Evolutionary conservation across 1,140 invertebrate genomes (phyloP).

Genomic region (Asobara japonica): DNA sequence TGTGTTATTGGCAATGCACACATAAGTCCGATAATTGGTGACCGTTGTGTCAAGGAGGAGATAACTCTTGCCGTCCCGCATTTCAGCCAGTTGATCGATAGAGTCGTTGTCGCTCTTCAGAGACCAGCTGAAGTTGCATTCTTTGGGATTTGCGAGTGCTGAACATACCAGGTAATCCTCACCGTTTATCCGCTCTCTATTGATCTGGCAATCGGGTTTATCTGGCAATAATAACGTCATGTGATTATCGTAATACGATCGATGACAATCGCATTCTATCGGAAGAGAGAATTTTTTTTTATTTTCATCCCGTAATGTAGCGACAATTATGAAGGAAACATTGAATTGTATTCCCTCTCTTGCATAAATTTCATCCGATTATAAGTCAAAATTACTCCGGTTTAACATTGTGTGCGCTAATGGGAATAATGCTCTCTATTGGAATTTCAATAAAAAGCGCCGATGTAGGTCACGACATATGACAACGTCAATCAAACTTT

Average conservation of each 20-base stretch:
- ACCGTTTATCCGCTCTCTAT: slow-evolving; percentile 76
- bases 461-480: too few species aligned
- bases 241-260: not conserved
- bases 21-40: slow-evolving; percentile 80
- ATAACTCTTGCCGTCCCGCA: slow-evolving; percentile 71
- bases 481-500: too few species aligned
- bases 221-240: slow-evolving; percentile 67
- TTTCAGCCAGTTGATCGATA: slow-evolving; percentile 65
- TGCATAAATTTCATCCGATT: too few species aligned
- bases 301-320: too few species aligned
- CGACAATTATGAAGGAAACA: too few species aligned
- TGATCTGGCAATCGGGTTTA: slow-evolving; percentile 85
- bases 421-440: too few species aligned
- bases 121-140: slow-evolving; percentile 86
- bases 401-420: too few species aligned
- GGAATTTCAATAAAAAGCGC: too few species aligned
- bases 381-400: too few species aligned
- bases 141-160: slow-evolving; percentile 81
- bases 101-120: slow-evolving; percentile 85
- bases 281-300: slow-evolving; percentile 37
- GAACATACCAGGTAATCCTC: slow-evolving; percentile 82
- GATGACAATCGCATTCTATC: not conserved
- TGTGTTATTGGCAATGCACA: slow-evolving; percentile 85
- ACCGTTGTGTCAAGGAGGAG: slow-evolving; percentile 73
- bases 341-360: too few species aligned